A percentile compares a stretch with the other conserved stretches of the same genome.
Conservation (phyloP, 2,888 invertebrate genomes). For the Ariolimax columbianus region DNA sequence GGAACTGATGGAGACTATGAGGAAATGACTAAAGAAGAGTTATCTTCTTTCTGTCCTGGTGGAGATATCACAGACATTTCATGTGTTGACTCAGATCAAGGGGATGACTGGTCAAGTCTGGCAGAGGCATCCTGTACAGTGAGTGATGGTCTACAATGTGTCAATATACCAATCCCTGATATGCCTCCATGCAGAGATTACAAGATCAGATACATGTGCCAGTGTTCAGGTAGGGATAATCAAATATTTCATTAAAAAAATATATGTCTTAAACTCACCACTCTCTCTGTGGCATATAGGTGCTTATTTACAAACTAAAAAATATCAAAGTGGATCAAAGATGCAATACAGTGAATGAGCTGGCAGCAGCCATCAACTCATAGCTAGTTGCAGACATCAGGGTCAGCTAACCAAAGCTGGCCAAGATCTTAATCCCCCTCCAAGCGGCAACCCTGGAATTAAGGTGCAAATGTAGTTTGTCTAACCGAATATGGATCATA, state of each 20-base stretch:
- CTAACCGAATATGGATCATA: too few species aligned
- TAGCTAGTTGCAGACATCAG: too few species aligned
- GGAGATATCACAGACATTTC: slow-evolving; percentile 68
- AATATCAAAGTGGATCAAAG: too few species aligned
- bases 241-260: neutral
- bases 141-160: slow-evolving; percentile 86
- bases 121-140: slow-evolving; percentile 77
- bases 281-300: neutral
- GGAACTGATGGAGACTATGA: slow-evolving; percentile 58
- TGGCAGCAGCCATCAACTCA: too few species aligned
- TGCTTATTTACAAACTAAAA: neutral
- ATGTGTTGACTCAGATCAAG: slow-evolving; percentile 64
- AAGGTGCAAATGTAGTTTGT: too few species aligned
- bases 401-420: too few species aligned
- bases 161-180: slow-evolving; percentile 60
- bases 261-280: neutral
- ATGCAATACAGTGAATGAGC: too few species aligned
- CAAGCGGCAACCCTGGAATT: too few species aligned
- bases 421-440: too few species aligned
- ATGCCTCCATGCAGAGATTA: slow-evolving; percentile 64
- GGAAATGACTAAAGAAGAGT: slow-evolving; percentile 53
- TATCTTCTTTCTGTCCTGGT: slow-evolving; percentile 58
- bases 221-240: slow-evolving; percentile 58
- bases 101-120: slow-evolving; percentile 61
- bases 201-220: slow-evolving; percentile 70